phyloP scores from a whole-genome alignment of 2,113 vertebrate species.

The Notechis scutatus region DNA sequence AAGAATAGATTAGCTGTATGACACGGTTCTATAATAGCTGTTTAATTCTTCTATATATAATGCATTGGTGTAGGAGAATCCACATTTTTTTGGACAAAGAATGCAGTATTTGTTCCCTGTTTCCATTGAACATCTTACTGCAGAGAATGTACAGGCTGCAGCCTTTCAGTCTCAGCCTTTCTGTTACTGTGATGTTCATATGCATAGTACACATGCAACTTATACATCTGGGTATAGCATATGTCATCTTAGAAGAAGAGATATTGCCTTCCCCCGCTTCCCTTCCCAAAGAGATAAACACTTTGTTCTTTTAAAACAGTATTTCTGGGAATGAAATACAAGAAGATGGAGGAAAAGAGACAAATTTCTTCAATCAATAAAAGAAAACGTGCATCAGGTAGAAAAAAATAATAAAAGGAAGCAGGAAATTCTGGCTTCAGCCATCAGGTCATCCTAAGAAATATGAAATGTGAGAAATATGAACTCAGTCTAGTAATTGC shows the following conservation, averaged over 20 bases:
- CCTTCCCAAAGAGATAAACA: neutral
- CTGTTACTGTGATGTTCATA: neutral
- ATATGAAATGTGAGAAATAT: neutral
- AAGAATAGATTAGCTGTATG: neutral
- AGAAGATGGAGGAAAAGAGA: neutral
- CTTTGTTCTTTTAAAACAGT: neutral
- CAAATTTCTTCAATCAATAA: neutral
- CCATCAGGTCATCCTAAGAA: neutral
- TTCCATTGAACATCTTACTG: too few relatives aligned
- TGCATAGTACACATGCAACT: neutral
- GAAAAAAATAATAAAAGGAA: neutral
- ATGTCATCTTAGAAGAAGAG: neutral
- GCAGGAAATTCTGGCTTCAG: neutral
- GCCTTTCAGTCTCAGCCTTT: too few relatives aligned
- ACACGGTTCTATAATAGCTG: neutral
- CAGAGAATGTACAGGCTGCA: neutral
- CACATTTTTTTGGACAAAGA: neutral
- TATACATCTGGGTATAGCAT: neutral
- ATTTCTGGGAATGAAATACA: neutral
- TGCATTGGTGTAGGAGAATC: neutral
- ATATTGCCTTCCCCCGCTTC: neutral
- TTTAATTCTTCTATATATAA: neutral
- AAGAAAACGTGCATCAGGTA: neutral
- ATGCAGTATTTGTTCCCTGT: neutral
- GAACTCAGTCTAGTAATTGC: neutral